Evolutionary conservation across 1,140 invertebrate genomes (phyloP).

Genomic region (Nilaparvata lugens): DNA sequence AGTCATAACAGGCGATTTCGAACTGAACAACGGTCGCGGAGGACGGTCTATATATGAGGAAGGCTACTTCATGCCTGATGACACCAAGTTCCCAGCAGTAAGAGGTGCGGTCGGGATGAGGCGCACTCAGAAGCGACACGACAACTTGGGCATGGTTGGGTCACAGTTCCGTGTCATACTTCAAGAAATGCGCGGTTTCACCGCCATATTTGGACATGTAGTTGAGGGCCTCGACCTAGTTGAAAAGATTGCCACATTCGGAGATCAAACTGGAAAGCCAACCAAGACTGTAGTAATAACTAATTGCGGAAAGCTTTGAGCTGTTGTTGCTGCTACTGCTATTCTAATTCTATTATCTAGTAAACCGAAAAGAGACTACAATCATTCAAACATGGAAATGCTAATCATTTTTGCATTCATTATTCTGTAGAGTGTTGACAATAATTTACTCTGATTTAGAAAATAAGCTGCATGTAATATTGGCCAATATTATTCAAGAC

Average conservation of each 20-base stretch:
- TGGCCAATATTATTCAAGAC: too few relatives aligned
- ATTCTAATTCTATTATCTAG: too few relatives aligned
- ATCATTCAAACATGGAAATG: too few relatives aligned
- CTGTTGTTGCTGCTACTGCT: neutral
- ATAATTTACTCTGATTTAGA: too few relatives aligned
- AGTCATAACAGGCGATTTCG: slow-evolving; percentile 49
- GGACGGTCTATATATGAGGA: slow-evolving; percentile 68
- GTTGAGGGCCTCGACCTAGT: slow-evolving; percentile 71
- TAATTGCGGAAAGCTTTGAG: slow-evolving; percentile 60
- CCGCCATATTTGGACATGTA: slow-evolving; percentile 73
- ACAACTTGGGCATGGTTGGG: slow-evolving; percentile 69
- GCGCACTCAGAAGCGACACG: slow-evolving; percentile 67
- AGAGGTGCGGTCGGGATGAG: slow-evolving; percentile 74
- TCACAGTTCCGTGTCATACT: slow-evolving; percentile 75
- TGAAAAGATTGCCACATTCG: slow-evolving; percentile 66
- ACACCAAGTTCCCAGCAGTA: slow-evolving; percentile 64
- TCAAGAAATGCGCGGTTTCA: slow-evolving; percentile 71
- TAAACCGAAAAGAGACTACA: too few relatives aligned
- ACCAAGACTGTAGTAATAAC: slow-evolving; percentile 62
- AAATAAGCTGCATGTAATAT: too few relatives aligned
- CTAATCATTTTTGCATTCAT: too few relatives aligned
- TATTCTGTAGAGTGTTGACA: too few relatives aligned
- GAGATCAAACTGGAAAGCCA: slow-evolving; percentile 66
- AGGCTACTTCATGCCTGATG: slow-evolving; percentile 69
- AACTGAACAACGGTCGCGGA: slow-evolving; percentile 69